Conservation (phyloP, 2,888 invertebrate species). For the Sphaerophoria taeniata region DNA sequence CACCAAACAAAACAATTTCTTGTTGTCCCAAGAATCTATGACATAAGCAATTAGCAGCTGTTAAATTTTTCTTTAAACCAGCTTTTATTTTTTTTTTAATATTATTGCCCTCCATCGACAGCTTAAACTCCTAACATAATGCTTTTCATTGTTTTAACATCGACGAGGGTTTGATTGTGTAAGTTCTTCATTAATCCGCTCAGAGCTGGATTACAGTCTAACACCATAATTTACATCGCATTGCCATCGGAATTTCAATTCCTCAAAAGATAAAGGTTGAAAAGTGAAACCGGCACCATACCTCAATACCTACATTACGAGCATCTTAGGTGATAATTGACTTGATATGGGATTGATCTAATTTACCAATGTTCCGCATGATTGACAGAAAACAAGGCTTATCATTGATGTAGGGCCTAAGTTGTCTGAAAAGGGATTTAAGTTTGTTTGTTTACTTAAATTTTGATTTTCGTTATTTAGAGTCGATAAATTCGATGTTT, state of each 20-base stretch:
- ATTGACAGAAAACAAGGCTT: slow-evolving; percentile 55
- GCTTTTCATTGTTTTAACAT: slow-evolving; percentile 62
- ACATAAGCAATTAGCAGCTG: slow-evolving; percentile 11
- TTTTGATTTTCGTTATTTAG: not conserved
- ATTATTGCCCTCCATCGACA: slow-evolving; percentile 22
- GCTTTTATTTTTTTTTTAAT: not conserved
- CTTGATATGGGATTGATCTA: slow-evolving; percentile 53
- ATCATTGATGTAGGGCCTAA: slow-evolving; percentile 13
- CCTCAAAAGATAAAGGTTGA: slow-evolving; percentile 11
- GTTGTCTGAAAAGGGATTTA: slow-evolving; percentile 41
- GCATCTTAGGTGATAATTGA: slow-evolving; percentile 64
- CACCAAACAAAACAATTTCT: not conserved
- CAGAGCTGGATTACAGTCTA: slow-evolving; percentile 38
- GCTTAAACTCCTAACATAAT: slow-evolving; percentile 40
- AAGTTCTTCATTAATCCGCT: slow-evolving; percentile 2
- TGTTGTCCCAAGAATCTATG: not conserved
- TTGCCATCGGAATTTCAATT: slow-evolving; percentile 18
- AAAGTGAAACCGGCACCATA: slow-evolving; percentile 49
- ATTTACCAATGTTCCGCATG: slow-evolving; percentile 56
- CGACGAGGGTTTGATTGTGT: slow-evolving; percentile 35
- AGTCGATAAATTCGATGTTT: not conserved
- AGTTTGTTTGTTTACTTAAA: slow-evolving; percentile 20
- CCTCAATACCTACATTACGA: slow-evolving; percentile 34
- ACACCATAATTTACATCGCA: slow-evolving; percentile 5
- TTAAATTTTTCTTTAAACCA: slow-evolving; percentile 12